Evolutionary conservation across 1,140 invertebrate species (phyloP).

Genomic region (Drosophila quadrilineata): DNA sequence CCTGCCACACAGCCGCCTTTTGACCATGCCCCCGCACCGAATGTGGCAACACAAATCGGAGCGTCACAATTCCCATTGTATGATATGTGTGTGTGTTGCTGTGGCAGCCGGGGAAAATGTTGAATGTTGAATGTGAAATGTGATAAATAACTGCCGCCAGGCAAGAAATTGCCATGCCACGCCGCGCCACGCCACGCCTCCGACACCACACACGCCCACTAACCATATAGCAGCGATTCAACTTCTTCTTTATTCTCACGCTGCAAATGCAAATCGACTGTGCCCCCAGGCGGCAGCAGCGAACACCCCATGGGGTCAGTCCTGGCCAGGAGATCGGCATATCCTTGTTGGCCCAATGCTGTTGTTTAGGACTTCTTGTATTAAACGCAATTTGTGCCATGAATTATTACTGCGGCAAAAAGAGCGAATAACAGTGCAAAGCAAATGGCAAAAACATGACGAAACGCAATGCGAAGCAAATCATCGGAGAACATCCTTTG

Average conservation of each 20-base stretch:
- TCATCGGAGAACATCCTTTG: too few species aligned
- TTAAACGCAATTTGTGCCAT: conserved; percentile 77
- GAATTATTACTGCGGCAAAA: conserved; percentile 74
- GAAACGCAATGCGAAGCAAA: conserved; percentile 11
- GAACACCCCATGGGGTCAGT: background rate
- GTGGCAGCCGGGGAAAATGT: background rate
- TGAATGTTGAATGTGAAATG: too few species aligned
- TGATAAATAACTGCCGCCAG: conserved; percentile 69
- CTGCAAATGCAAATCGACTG: conserved; percentile 65
- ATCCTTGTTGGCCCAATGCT: too few species aligned
- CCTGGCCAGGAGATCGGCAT: too few species aligned
- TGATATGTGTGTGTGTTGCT: too few species aligned
- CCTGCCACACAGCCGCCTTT: conserved; percentile 54
- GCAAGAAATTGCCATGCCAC: conserved; percentile 38
- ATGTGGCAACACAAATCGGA: conserved; percentile 37
- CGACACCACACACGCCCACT: too few species aligned
- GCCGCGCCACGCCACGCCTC: too few species aligned
- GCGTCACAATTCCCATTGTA: conserved; percentile 20
- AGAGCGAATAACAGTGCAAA: conserved; percentile 45
- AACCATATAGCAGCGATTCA: too few species aligned
- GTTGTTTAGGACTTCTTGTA: conserved; percentile 51
- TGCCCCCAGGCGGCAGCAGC: conserved; percentile 16
- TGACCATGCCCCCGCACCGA: too few species aligned
- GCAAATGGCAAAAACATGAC: conserved; percentile 31
- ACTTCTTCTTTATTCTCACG: conserved; percentile 36